Percentiles rank a stretch among this genome's conserved stretches.
These are phyloP conservation scores for Dendrocopos noguchii DNA, from an alignment of 2,113 vertebrate genomes.

Conservation along the genomic window DNA sequence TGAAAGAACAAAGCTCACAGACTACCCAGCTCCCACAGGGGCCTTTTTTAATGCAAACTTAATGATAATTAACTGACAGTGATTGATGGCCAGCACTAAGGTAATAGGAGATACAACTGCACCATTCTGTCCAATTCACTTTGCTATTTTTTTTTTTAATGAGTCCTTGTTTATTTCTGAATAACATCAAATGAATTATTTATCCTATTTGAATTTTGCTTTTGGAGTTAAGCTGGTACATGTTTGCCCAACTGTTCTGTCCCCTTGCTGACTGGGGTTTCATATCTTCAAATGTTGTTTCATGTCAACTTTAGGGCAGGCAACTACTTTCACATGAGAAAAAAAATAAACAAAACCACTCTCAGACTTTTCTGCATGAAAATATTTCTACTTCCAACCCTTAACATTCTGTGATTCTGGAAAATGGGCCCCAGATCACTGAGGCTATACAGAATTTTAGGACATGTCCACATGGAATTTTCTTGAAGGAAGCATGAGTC, in stretches of 20 bases:
- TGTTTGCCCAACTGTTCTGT: neutral
- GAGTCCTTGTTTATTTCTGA: neutral
- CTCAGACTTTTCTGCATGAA: no score
- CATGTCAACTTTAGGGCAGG: neutral
- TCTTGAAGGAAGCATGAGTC: neutral
- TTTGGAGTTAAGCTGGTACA: neutral
- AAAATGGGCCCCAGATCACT: neutral
- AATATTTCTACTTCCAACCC: no score
- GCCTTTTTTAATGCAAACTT: conserved; percentile 30
- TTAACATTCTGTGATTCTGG: neutral
- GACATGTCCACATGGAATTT: neutral
- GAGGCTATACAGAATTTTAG: neutral
- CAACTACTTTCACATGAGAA: neutral
- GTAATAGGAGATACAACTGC: conserved; percentile 6
- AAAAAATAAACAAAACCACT: neutral
- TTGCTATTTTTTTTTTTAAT: neutral
- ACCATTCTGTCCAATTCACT: conserved; percentile 3
- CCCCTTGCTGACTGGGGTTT: neutral
- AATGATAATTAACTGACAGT: conserved; percentile 74
- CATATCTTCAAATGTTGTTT: neutral
- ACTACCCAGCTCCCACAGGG: conserved; percentile 34
- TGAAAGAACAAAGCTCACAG: conserved; percentile 8
- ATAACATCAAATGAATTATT: conserved; percentile 18
- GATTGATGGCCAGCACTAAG: conserved; percentile 51
- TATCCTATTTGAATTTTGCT: neutral